Evolutionary conservation across 2,888 invertebrate species (phyloP).

Genomic region (Rhingia campestris): DNA sequence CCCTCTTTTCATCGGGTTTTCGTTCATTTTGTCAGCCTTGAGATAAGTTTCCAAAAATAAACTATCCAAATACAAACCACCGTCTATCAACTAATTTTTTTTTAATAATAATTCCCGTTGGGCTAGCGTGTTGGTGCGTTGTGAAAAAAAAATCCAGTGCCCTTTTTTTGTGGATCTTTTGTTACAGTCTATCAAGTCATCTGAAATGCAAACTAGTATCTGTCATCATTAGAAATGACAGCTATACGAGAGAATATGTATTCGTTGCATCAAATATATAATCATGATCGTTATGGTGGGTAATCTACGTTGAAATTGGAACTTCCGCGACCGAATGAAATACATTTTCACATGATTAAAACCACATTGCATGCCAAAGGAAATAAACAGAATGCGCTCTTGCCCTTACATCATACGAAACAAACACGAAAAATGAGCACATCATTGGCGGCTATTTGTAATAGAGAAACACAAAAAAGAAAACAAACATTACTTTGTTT

Average conservation of each 20-base stretch:
- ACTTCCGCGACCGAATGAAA: constrained; percentile 55
- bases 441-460: constrained; percentile 24
- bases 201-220: constrained; percentile 55
- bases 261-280: constrained; percentile 22
- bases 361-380: constrained; percentile 48
- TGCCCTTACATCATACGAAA: constrained; percentile 36
- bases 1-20: background rate
- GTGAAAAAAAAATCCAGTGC: background rate
- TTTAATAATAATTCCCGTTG: background rate
- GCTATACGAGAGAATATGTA: constrained; percentile 29
- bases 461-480: constrained; percentile 6
- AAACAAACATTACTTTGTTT: constrained; percentile 36
- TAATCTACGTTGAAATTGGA: constrained; percentile 67
- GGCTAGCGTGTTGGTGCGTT: background rate
- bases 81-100: constrained; percentile 7
- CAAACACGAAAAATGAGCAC: constrained; percentile 16
- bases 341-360: constrained; percentile 45
- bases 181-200: constrained; percentile 49
- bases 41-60: constrained; percentile 57
- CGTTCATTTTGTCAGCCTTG: constrained; percentile 53
- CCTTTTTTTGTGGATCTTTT: constrained; percentile 20
- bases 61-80: constrained; percentile 10
- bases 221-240: constrained; percentile 71
- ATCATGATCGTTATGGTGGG: constrained; percentile 39
- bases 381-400: constrained; percentile 7